Conservation (phyloP, 2,888 invertebrate species). For the Dysmachus trigonus region DNA sequence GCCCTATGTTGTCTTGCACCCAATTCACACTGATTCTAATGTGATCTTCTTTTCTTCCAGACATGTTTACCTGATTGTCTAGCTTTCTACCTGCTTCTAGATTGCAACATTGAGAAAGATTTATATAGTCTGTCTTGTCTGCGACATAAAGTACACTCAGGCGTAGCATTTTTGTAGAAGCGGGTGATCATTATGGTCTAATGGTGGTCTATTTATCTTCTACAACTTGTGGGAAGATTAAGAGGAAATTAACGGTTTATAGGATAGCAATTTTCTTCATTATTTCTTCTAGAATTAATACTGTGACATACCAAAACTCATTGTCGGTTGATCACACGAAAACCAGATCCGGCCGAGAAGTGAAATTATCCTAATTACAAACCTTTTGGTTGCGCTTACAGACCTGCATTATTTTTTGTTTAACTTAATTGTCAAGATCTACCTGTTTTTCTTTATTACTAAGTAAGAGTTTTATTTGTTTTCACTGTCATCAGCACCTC, state of each 20-base stretch:
- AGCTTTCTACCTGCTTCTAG: conserved; percentile 6
- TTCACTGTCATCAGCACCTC: neutral
- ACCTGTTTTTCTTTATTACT: neutral
- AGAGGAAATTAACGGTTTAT: conserved; percentile 26
- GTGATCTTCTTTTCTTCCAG: neutral
- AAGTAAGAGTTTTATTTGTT: neutral
- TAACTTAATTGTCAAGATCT: neutral
- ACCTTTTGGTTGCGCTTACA: neutral
- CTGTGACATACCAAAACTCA: conserved; percentile 23
- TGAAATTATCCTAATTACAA: neutral
- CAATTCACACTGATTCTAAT: neutral
- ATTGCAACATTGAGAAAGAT: neutral
- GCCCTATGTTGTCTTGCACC: neutral
- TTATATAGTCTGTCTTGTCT: neutral
- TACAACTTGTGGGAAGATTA: conserved; percentile 19
- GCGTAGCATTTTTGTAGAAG: neutral
- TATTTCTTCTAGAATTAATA: neutral
- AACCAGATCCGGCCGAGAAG: neutral
- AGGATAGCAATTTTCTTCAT: neutral
- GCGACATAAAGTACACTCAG: neutral
- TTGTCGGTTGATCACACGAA: neutral
- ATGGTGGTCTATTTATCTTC: neutral
- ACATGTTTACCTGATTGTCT: conserved; percentile 1
- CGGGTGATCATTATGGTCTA: conserved; percentile 21
- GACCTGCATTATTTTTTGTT: neutral